These are phyloP conservation scores for Percina caprodes DNA, from an alignment of 2,113 vertebrate genomes.

Conservation along the genomic window DNA sequence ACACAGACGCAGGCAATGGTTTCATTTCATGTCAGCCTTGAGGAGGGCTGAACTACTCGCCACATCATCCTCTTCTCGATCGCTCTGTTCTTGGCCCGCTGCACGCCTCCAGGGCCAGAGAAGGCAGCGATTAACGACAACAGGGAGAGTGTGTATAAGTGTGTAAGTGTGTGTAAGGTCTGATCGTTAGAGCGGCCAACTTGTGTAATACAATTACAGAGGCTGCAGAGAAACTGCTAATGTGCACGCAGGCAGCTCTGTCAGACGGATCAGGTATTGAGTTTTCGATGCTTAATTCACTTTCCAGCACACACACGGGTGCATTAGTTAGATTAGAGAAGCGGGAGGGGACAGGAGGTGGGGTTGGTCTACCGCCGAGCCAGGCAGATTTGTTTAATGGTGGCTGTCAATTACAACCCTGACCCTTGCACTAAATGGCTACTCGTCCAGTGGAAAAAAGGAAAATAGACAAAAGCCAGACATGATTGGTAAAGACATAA, in stretches of 20 bases:
- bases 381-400: constrained; percentile 85
- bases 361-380: constrained; percentile 68
- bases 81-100: constrained; percentile 73
- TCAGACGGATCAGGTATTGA: constrained; percentile 88
- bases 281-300: constrained; percentile 87
- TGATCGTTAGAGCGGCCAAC: constrained; percentile 84
- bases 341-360: constrained; percentile 61
- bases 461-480: constrained; percentile 79
- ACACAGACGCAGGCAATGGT: constrained; percentile 29
- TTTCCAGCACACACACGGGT: constrained; percentile 85
- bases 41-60: constrained; percentile 57
- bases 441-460: constrained; percentile 70
- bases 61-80: constrained; percentile 68
- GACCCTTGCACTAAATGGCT: constrained; percentile 83
- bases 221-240: constrained; percentile 86
- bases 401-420: constrained; percentile 86
- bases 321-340: constrained; percentile 87
- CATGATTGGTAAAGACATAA: constrained; percentile 79
- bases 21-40: constrained; percentile 73
- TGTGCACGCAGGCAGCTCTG: constrained; percentile 82
- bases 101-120: constrained; percentile 72
- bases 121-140: constrained; percentile 83
- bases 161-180: constrained; percentile 85
- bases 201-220: constrained; percentile 87
- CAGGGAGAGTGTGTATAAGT: constrained; percentile 78